These are phyloP conservation scores for Eulemur macaco DNA, from an alignment of 2,113 vertebrate genomes.

Conservation along the genomic window DNA sequence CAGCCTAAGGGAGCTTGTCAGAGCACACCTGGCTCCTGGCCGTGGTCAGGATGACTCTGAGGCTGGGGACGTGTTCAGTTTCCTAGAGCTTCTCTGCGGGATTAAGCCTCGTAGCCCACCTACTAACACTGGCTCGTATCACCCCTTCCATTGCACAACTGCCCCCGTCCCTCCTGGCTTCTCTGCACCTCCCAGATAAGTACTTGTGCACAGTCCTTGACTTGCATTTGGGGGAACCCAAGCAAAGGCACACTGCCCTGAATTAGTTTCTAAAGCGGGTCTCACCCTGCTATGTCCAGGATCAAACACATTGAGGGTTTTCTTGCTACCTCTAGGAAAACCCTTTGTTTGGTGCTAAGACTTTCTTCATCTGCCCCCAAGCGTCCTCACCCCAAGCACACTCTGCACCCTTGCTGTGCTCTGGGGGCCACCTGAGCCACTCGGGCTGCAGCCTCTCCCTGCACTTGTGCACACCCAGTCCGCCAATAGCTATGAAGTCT, in stretches of 20 bases:
- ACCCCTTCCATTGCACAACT: not conserved
- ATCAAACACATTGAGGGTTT: not conserved
- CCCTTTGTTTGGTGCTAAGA: not conserved
- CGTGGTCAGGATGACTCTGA: not conserved
- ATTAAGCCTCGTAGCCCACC: no score
- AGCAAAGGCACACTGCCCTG: not conserved
- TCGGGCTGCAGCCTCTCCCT: not conserved
- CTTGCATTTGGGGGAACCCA: not conserved
- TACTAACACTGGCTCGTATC: not conserved
- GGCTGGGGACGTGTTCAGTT: not conserved
- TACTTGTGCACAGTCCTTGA: not conserved
- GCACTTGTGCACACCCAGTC: not conserved
- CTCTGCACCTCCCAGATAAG: not conserved
- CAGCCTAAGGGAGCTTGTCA: not conserved
- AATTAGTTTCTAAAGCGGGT: not conserved
- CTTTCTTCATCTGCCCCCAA: not conserved
- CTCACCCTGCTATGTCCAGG: not conserved
- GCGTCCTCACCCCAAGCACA: not conserved
- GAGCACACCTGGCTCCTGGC: rapidly evolving
- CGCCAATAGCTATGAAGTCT: not conserved
- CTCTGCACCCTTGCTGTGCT: rapidly evolving
- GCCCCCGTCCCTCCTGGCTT: not conserved
- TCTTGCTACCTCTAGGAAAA: not conserved
- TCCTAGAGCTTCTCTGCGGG: not conserved
- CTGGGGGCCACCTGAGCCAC: no score